Base-by-base conservation (phyloP, 2,797 vertebrate species). In the Dendrocincla tyrannina region DNA sequence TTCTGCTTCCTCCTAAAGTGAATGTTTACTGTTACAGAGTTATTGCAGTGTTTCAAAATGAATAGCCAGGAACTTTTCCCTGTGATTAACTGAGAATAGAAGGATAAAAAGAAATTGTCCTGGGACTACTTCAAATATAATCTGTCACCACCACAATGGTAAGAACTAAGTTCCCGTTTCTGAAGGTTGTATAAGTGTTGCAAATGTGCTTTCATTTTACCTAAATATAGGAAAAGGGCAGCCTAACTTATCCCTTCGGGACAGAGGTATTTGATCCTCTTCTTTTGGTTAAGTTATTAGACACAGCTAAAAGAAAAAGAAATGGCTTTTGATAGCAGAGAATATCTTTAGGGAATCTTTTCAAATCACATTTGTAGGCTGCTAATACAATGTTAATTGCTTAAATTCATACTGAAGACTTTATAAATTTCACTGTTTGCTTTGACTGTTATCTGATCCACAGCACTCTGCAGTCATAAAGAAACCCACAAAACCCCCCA, bases 381-480 rank as follows among this genome's bases (percentile, higher is more conserved):
- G 59, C 27, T 86, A 93, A 75, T 79, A 88, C 89, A 77, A 67
- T 22, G 24, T 4, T 84, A 64, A 87, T 85, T 69, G 52, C 62
- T 53, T 78, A 88, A 78, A 62, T 86, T 96, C 86, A 55, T 75
- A 95, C 94, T 95, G 89, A 97, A 95, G 83, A 75, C 73, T 87
- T 74, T 85, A 96, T 81, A 86, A 92, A 91, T 86, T 74, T 78
- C 62, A 85, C 18, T 9, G 27, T 83, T 95, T 85, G 58, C 55
- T 76, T 86, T 75, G 28, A 30, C 23, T 89, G 3, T 83, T 93
- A 56, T 53, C 49, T 83, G 53, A 88, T 78, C 9, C 60, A 62
- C 27, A 89, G 41, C 10, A 28, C 5, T 39, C 24, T 20, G 5
- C 17, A 83, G 52, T 28, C 13, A 30, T 44, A 64, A 28, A 30